These are phyloP conservation scores for Copsychus sechellarum DNA, from an alignment of 2,113 vertebrate species.

Conservation along the genomic window DNA sequence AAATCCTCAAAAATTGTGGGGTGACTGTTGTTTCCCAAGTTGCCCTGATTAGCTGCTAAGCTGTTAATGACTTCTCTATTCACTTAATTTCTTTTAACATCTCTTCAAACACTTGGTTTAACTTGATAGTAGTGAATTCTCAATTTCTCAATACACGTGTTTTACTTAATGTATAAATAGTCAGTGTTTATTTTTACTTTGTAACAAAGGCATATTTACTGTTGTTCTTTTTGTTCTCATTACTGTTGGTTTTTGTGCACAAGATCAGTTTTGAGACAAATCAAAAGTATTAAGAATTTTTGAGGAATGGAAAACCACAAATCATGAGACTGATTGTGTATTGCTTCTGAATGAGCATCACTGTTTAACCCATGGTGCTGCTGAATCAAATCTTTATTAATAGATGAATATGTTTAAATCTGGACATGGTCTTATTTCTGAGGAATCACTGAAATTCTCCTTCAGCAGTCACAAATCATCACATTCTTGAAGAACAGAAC, in stretches of 20 bases:
- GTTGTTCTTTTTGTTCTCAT: neutral
- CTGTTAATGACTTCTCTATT: neutral
- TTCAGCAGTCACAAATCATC: neutral
- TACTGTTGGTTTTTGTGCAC: neutral
- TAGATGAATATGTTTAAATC: neutral
- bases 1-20: neutral
- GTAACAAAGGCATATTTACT: neutral
- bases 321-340: neutral
- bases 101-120: neutral
- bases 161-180: neutral
- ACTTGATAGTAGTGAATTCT: neutral
- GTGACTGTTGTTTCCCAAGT: neutral
- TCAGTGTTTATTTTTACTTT: neutral
- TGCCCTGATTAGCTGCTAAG: neutral
- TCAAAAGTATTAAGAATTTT: neutral
- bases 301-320: neutral
- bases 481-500: neutral
- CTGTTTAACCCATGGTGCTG: neutral
- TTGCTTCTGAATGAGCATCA: neutral
- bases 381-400: neutral
- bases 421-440: neutral
- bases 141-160: rapidly evolving
- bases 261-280: neutral
- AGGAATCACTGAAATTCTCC: neutral
- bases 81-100: neutral